Conservation (phyloP, 2,113 vertebrate species). For the Oreamnos americanus region DNA sequence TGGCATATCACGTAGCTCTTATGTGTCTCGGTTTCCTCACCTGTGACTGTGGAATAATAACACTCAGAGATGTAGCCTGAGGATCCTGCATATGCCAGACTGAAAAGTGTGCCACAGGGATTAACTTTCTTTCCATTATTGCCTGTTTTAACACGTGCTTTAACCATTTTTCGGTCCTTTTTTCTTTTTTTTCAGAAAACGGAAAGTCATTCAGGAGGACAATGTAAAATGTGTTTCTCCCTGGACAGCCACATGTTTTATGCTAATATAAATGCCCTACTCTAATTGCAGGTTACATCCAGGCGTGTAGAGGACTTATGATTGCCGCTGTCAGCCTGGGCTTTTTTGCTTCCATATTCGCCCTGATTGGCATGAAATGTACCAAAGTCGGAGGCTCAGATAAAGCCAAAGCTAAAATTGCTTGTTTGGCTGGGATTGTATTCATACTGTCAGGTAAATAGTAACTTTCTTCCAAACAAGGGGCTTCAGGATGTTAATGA, state of each 20-base stretch:
- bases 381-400: slow-evolving; percentile 96
- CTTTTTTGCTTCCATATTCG: slow-evolving; percentile 91
- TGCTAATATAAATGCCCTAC: slow-evolving; percentile 32
- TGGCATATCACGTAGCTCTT: neutral
- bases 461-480: slow-evolving; percentile 33
- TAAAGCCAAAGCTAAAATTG: slow-evolving; percentile 90
- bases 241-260: neutral
- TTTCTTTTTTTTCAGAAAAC: neutral
- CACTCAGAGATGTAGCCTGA: neutral
- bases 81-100: neutral
- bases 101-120: neutral
- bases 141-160: neutral
- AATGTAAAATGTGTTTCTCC: neutral
- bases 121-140: neutral
- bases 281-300: slow-evolving; percentile 88
- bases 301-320: slow-evolving; percentile 92
- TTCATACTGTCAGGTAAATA: slow-evolving; percentile 92
- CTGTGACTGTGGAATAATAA: neutral
- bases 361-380: slow-evolving; percentile 97
- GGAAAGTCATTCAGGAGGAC: neutral
- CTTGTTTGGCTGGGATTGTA: slow-evolving; percentile 89
- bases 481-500: neutral
- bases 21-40: neutral
- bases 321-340: slow-evolving; percentile 91
- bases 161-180: neutral